Percentiles rank a stretch among this genome's conserved stretches.
Evolutionary conservation across 2,888 invertebrate genomes (phyloP).

Genomic region (Parascotia fuliginaria): DNA sequence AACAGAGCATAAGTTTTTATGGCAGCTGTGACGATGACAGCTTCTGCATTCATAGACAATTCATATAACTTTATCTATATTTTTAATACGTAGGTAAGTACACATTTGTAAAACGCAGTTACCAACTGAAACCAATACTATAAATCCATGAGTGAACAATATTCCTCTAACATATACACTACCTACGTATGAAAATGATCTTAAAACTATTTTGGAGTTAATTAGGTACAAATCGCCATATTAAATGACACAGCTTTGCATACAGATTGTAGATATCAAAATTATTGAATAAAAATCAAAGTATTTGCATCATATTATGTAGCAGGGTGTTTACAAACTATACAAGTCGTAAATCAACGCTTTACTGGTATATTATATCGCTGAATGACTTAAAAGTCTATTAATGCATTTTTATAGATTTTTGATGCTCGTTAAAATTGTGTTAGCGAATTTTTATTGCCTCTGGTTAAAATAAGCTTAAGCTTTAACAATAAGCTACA

Average conservation of each 20-base stretch:
- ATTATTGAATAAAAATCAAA: constrained; percentile 28
- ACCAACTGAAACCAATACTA: constrained; percentile 2
- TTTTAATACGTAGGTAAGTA: not conserved
- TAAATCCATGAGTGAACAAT: constrained; percentile 2
- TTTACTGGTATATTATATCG: constrained; percentile 27
- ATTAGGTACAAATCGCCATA: constrained; percentile 40
- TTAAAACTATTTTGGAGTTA: constrained; percentile 31
- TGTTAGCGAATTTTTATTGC: not conserved
- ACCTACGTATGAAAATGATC: constrained; percentile 11
- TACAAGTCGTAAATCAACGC: constrained; percentile 24
- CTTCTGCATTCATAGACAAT: too few species aligned
- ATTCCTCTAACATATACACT: constrained; percentile 2
- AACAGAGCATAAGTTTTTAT: too few species aligned
- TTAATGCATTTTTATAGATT: constrained; percentile 15
- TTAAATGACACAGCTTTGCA: constrained; percentile 32
- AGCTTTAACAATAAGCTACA: too few species aligned
- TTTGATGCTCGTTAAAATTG: not conserved
- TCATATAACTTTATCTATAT: too few species aligned
- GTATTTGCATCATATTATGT: constrained; percentile 13
- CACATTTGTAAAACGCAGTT: not conserved
- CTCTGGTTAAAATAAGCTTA: too few species aligned
- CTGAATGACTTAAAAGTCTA: constrained; percentile 23
- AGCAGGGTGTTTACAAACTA: constrained; percentile 21
- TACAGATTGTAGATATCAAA: constrained; percentile 26
- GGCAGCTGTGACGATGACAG: too few species aligned